Evolutionary conservation across 2,113 vertebrate species (phyloP), one percentile per base, ranked within the genome.

Genomic region (Aphyosemion australe): DNA sequence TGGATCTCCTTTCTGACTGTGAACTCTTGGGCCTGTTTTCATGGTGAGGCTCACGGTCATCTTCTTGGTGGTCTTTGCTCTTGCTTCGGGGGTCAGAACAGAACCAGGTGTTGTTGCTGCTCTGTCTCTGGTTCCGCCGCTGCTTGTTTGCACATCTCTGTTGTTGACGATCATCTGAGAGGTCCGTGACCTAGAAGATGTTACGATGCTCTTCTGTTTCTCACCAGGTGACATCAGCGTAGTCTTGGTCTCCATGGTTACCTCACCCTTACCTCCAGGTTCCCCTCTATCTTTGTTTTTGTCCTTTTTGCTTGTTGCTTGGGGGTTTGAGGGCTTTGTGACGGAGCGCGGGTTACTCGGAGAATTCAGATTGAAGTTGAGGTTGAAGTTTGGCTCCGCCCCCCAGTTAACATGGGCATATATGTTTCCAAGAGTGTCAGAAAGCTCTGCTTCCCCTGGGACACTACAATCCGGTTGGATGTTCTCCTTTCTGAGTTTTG

Each of bases 381-480:
- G 82, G 45, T 84, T 87, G 34, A 88, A 79, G 15, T 83, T 85
- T 20, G 82, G 77, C 67, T 87, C 85, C 4, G 12, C 15, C 34
- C 72, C 56, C 60, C 48, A 72, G 52, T 49, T 70, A 21, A 45
- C 9, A 1, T 76, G 76, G 0, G 69, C 31, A 19, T 82, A 58
- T 13, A 64, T 50, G 19, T 72, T 70, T 20, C 7, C 11, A 0
- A 61, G 43, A 19, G 32, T 6, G 14, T 78, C 52, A 7, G 6
- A 37, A 54, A 61, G 18, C 2, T 19, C 69, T 2, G 1, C 52
- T 41, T 67, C 57, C 10, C 3, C 59, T 65, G 51, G 65, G 62
- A 6, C 45, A 0, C 2, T 37, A 21, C 14, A 8, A 21, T 79
- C 61, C 8, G 53, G 61, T 49, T 74, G 72, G 55, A 15, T 0